phyloP scores from a whole-genome alignment of 2,888 invertebrate genomes.

The Miltochrista miniata region DNA sequence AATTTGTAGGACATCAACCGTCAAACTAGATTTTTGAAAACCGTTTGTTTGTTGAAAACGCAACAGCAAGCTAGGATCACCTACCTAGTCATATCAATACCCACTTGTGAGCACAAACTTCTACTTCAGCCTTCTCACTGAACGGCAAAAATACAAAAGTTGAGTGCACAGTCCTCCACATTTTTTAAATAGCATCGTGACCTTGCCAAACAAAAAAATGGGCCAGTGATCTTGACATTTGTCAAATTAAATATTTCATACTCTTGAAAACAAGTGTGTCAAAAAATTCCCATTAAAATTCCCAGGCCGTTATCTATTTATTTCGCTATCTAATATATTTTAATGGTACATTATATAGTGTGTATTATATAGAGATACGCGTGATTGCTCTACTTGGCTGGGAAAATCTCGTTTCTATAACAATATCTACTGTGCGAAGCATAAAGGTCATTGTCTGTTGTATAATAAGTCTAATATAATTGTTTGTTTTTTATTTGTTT shows the following conservation, averaged over 20 bases:
- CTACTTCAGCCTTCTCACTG: no score
- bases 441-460: conserved; percentile 61
- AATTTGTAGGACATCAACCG: no score
- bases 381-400: conserved; percentile 63
- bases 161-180: no score
- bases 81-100: no score
- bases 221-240: neutral
- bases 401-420: conserved; percentile 57
- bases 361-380: conserved; percentile 15
- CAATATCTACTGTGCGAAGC: conserved; percentile 45
- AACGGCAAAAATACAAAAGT: no score
- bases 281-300: conserved; percentile 30
- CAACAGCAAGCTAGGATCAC: no score
- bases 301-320: conserved; percentile 30
- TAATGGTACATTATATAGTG: conserved; percentile 30
- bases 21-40: no score
- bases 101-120: no score
- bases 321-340: conserved; percentile 28
- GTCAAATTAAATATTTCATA: neutral
- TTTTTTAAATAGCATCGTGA: no score
- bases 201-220: no score
- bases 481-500: conserved; percentile 27
- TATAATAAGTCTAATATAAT: conserved; percentile 31
- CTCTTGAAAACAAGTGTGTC: conserved; percentile 16
- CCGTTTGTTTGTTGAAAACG: no score